Evolutionary conservation across 1,140 invertebrate species (phyloP), one percentile per base, ranked within the genome.

Genomic region (Philotrypesis tridentata): DNA sequence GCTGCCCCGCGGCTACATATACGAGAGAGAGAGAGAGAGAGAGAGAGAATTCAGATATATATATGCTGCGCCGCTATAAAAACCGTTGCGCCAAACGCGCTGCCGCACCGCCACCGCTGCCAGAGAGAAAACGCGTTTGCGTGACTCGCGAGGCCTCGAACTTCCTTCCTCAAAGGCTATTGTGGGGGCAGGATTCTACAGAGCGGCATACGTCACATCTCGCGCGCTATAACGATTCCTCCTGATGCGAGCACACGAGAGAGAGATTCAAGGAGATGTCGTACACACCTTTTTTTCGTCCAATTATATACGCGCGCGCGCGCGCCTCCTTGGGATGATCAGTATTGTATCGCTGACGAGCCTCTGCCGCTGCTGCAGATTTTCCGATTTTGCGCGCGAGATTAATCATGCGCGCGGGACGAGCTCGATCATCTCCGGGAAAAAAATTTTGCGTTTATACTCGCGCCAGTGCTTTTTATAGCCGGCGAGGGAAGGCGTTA

Each of bases 111-210:
- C n/a, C n/a, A 40, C 7, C 67, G 65, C n/a, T 43, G 23, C 23
- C 40, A 78, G 75, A 77, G 76, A 80, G 40, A 70, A 48, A 37
- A 43, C 43, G 21, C 17, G 21, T n/a, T n/a, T 55, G 48, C 37
- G 31, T 75, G 80, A 86, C 82, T 85, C 85, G 75, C 88, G 89
- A 90, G 88, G 87, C 85, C 87, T 87, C 60, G 65, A n/a, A 82
- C 85, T 87, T 88, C 84, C 86, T 88, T 87, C 85, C 86, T 81
- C 63, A 67, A 81, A 68, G 65, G 37, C 55, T 87, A 85, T 88
- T 14, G 76, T 7, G 85, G 87, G 85, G 87, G 63, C 85, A 75
- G 55, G 60, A 84, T 87, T 79, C 85, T 83, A 78, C 75, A 76
- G n/a, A 73, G 1, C 61, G 23, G 25, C 61, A 65, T 29, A 65